These are phyloP conservation scores for Asobara japonica DNA, from an alignment of 1,140 invertebrate genomes.

Conservation along the genomic window DNA sequence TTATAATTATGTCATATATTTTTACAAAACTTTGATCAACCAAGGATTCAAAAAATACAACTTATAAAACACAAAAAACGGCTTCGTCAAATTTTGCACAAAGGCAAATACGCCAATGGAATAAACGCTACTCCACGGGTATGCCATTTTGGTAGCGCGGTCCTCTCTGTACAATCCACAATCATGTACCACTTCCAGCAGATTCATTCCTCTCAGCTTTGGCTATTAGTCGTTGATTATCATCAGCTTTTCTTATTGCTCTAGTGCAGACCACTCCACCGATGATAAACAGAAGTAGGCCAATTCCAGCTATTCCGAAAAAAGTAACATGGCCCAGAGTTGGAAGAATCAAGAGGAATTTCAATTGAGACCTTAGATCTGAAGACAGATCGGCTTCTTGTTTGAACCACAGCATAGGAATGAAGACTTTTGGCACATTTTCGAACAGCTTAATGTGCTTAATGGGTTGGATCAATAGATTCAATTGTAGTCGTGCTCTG, in stretches of 20 bases:
- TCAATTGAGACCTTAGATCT: conserved; percentile 69
- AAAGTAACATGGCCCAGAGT: conserved; percentile 66
- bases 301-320: conserved; percentile 66
- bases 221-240: conserved; percentile 49
- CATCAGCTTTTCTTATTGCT: conserved; percentile 44
- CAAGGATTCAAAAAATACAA: too few relatives aligned
- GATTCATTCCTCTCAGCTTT: conserved; percentile 32
- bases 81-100: too few relatives aligned
- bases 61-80: too few relatives aligned
- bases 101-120: too few relatives aligned
- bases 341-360: conserved; percentile 66
- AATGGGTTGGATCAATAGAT: conserved; percentile 73
- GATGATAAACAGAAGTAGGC: conserved; percentile 62
- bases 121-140: too few relatives aligned
- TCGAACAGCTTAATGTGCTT: conserved; percentile 67
- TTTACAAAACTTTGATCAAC: too few relatives aligned
- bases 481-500: conserved; percentile 77
- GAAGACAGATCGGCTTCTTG: conserved; percentile 73
- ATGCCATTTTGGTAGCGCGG: too few relatives aligned
- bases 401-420: conserved; percentile 81
- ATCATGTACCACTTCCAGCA: conserved; percentile 26
- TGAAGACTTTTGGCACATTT: conserved; percentile 67
- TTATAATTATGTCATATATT: too few relatives aligned
- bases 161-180: not conserved
- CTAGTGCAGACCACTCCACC: conserved; percentile 55